Evolutionary conservation across 1,140 invertebrate genomes (phyloP).

Genomic region (Contarinia nasturtii): DNA sequence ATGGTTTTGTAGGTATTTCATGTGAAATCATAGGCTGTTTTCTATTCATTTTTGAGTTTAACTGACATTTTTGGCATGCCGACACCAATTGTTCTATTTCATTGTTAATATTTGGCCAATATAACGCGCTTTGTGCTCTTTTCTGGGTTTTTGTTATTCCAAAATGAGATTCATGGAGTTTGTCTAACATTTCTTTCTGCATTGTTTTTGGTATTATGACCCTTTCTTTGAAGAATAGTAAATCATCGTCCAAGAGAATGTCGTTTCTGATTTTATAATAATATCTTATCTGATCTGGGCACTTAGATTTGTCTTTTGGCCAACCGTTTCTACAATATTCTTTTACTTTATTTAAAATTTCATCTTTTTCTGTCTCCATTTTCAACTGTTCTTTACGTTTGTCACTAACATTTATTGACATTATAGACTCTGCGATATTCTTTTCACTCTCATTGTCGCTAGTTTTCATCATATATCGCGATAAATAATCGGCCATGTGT

Average conservation of each 20-base stretch:
- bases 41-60: conserved; percentile 9
- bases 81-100: conserved; percentile 14
- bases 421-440: background rate
- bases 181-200: background rate
- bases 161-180: background rate
- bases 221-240: conserved; percentile 4
- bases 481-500: conserved; percentile 13
- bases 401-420: conserved; percentile 4
- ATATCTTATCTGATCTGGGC: background rate
- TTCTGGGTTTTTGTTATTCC: conserved; percentile 2
- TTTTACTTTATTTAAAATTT: background rate
- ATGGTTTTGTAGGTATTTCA: conserved; percentile 12
- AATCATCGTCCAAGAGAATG: conserved; percentile 2
- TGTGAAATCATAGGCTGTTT: conserved; percentile 13
- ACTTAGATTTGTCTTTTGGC: background rate
- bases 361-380: conserved; percentile 1
- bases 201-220: conserved; percentile 3
- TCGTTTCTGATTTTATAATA: conserved; percentile 3
- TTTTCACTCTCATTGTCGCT: background rate
- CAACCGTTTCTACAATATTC: background rate
- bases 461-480: conserved; percentile 8
- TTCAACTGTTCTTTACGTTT: conserved; percentile 2
- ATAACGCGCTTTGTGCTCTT: background rate
- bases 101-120: conserved; percentile 4
- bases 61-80: conserved; percentile 13